Evolutionary conservation across 2,888 invertebrate species (phyloP).

Genomic region (Camptogramma bilineatum): DNA sequence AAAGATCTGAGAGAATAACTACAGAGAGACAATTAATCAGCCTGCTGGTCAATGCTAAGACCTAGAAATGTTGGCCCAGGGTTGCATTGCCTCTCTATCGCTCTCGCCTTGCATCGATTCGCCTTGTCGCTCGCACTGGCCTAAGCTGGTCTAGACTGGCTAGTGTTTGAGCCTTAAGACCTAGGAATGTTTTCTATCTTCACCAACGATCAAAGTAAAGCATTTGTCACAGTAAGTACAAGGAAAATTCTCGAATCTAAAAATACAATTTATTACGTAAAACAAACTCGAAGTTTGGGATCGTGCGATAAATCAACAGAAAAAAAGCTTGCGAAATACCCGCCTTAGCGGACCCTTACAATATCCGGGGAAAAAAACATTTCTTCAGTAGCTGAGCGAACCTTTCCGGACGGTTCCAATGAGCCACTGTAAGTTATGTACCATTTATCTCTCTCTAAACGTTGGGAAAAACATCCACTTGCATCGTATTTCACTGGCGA

Average conservation of each 20-base stretch:
- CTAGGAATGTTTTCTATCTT: background rate
- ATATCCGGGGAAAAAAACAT: constrained; percentile 22
- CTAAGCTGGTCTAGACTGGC: no score
- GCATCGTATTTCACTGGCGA: background rate
- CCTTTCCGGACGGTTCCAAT: constrained; percentile 11
- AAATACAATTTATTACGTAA: background rate
- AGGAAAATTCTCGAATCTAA: background rate
- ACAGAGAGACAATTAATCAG: no score
- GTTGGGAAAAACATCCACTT: constrained; percentile 5
- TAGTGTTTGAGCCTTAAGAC: no score
- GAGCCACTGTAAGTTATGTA: constrained; percentile 26
- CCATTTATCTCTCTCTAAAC: constrained; percentile 16
- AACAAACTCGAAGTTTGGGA: constrained; percentile 7
- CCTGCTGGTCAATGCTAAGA: no score
- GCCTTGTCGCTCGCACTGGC: no score
- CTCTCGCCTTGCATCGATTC: no score
- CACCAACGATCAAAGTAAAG: background rate
- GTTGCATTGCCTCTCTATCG: no score
- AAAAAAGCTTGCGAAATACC: constrained; percentile 2
- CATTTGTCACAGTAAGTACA: background rate
- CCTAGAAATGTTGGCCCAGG: no score
- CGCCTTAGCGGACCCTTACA: constrained; percentile 18
- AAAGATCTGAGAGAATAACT: no score
- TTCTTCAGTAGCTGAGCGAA: background rate
- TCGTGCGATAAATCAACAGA: constrained; percentile 22